Conservation (phyloP, 2,797 vertebrate species). For the Jordanella pulchra region DNA sequence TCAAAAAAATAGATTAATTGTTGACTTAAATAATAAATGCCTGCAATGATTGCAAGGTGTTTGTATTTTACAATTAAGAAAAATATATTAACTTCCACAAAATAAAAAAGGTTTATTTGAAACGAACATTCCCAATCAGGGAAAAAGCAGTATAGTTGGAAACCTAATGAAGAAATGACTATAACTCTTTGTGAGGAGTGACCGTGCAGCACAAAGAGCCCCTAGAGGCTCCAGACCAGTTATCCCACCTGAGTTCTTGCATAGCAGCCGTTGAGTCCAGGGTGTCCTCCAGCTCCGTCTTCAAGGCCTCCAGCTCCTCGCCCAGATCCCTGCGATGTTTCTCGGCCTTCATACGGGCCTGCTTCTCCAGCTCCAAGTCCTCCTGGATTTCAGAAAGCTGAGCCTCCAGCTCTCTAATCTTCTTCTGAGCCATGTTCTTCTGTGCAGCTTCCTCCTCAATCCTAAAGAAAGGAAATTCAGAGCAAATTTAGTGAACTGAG, state of each 20-base stretch:
- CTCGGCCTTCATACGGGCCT: slow-evolving; percentile 90
- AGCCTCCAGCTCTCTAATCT: slow-evolving; percentile 94
- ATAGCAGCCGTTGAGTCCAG: slow-evolving; percentile 95
- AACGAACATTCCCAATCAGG: no score
- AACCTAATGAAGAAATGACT: no score
- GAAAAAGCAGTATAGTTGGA: no score
- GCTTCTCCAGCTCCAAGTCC: slow-evolving; percentile 93
- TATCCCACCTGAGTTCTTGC: slow-evolving; percentile 88
- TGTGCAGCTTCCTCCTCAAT: slow-evolving; percentile 95
- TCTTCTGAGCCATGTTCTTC: slow-evolving; percentile 95
- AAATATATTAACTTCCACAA: no score
- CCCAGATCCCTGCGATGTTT: slow-evolving; percentile 95
- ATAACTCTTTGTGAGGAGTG: no score
- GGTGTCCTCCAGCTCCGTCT: slow-evolving; percentile 96
- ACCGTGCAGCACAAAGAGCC: not conserved
- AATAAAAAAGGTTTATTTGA: no score
- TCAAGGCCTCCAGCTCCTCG: slow-evolving; percentile 95
- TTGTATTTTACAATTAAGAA: no score
- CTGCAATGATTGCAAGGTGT: no score
- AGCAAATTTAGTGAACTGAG: not conserved
- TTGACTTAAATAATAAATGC: no score
- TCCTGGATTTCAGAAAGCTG: slow-evolving; percentile 96
- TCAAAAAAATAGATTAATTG: no score
- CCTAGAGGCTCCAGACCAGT: not conserved
- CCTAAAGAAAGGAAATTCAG: slow-evolving; percentile 63